phyloP scores from a whole-genome alignment of 2,113 vertebrate species.

The Cephalopterus ornatus region DNA sequence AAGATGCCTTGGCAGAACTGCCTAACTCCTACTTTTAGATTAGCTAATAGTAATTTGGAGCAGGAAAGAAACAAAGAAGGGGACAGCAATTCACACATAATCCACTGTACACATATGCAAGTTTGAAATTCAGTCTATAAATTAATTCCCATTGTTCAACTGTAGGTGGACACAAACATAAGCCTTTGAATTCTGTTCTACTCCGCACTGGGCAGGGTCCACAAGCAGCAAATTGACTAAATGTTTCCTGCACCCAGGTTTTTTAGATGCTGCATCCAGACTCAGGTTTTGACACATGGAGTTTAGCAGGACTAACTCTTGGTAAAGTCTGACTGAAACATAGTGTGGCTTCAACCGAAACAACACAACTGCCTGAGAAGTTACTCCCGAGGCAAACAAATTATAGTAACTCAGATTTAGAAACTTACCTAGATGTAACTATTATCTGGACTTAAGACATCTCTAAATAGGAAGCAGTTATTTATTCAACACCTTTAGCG shows the following conservation, averaged over 20 bases:
- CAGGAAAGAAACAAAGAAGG: background rate
- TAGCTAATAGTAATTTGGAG: background rate
- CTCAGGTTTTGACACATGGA: background rate
- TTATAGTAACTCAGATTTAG: background rate
- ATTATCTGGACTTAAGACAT: background rate
- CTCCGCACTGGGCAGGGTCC: background rate
- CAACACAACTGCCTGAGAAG: background rate
- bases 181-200: background rate
- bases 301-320: background rate
- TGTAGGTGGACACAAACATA: background rate
- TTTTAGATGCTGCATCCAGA: background rate
- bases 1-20: background rate
- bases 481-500: background rate
- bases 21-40: background rate
- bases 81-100: background rate
- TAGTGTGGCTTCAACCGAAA: background rate
- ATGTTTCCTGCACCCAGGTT: background rate
- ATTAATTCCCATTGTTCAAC: background rate
- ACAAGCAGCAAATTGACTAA: background rate
- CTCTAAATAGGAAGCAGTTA: background rate
- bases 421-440: background rate
- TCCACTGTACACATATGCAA: background rate
- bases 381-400: background rate
- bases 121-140: background rate
- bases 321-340: background rate